phyloP scores from a whole-genome alignment of 1,140 invertebrate genomes.

The Hylaeus volcanicus region DNA sequence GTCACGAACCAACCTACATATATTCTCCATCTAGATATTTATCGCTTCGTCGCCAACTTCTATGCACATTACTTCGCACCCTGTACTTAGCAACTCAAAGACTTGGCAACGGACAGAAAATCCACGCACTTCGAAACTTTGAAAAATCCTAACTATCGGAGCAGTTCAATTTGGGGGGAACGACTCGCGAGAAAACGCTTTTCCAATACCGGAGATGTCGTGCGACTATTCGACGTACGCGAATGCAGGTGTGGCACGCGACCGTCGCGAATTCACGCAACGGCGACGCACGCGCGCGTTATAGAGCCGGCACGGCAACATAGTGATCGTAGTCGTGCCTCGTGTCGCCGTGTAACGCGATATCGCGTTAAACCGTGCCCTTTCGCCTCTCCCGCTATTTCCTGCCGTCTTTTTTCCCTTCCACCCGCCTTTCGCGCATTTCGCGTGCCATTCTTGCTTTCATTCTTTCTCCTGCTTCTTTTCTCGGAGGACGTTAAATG shows the following conservation, averaged over 20 bases:
- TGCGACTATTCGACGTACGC: slow-evolving; percentile 20
- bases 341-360: slow-evolving; percentile 53
- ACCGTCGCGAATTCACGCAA: slow-evolving; percentile 42
- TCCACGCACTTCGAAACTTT: neutral
- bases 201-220: neutral
- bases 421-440: neutral
- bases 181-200: neutral
- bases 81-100: slow-evolving; percentile 26
- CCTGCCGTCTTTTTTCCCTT: slow-evolving; percentile 21
- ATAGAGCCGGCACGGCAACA: slow-evolving; percentile 31
- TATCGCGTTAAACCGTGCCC: slow-evolving; percentile 51
- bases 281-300: slow-evolving; percentile 10
- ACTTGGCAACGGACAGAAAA: neutral
- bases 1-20: slow-evolving; percentile 61
- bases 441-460: neutral
- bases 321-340: slow-evolving; percentile 30
- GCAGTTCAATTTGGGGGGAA: too few relatives aligned
- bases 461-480: neutral
- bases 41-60: slow-evolving; percentile 23
- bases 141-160: too few relatives aligned
- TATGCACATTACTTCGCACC: slow-evolving; percentile 6
- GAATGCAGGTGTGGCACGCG: slow-evolving; percentile 48
- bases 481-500: slow-evolving; percentile 33
- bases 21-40: slow-evolving; percentile 52
- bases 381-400: slow-evolving; percentile 34